Base-by-base conservation (phyloP, 2,797 vertebrate genomes). In the Etheostoma nigrum region DNA sequence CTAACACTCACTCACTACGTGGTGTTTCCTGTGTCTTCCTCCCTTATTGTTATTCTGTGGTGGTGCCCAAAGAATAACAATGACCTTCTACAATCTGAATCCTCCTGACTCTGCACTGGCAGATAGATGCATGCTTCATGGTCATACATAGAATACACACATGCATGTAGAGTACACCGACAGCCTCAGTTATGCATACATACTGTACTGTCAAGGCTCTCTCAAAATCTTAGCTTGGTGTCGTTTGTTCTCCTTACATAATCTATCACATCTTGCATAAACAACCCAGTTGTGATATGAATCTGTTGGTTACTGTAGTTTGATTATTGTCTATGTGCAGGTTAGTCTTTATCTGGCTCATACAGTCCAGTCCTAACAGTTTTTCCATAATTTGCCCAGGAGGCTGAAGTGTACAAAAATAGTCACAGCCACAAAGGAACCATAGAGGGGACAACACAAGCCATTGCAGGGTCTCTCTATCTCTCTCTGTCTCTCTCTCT, bases 321-420 rank as follows among this genome's bases (percentile, higher is more conserved):
- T 33, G 14, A 36, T 8, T 52, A 3, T 14, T 23, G 9, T 70
- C 19, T 62, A 30, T 77, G 25, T 83, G 5, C 51, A 42, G 55
- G 58, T 55, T 19, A 1, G 42, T 70, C 49, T 71, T 6, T 72
- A 30, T 72, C 25, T 25, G 33, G 69, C 47, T 23, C 14, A 10
- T 63, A 55, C 67, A 76, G 78, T 70, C 40, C 65, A 44, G 61
- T 69, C 73, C 76, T 86, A 72, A 73, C 71, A 79, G 85, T 68
- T 78, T 54, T 61, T 36, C 68, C 75, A 62, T 79, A 75, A 58
- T 59, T 72, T 71, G 72, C 83, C 89, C 87, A 67, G 51, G 59
- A 90, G 88, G 80, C 79, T 79, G 65, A 74, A 54, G 52, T 55
- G 80, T 45, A 76, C 79, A 83, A 75, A 94, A 95, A 93, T 95